Base-by-base conservation (phyloP, 2,888 invertebrate species). In the Nymphalis urticae region DNA sequence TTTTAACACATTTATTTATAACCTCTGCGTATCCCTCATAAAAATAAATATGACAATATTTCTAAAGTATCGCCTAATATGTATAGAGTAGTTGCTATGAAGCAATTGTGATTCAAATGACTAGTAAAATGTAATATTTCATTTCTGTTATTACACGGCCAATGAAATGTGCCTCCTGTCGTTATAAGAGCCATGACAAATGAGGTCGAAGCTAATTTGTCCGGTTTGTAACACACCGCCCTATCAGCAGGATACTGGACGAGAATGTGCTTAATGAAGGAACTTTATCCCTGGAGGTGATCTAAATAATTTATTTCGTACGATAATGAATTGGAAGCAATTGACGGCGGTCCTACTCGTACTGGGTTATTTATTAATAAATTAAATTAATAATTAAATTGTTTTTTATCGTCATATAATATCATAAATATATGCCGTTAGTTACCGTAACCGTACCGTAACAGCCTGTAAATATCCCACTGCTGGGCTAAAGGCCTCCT, bases 191-290 rank as follows among this genome's bases (percentile, higher is more conserved):
- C 72, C 77, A 81, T 89, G 88, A 90, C 86, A 88, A 90, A 90
- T 84, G 86, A 84, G 77, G 82, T 76, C 77, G 79, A 76, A 82
- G 81, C 84, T 86, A 89, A 90, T 90, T 90, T 89, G 89, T 90
- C 84, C 79, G 81, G 81, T 77, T 76, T 81, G 81, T 82, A 83
- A 78, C 79, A 81, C 77, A 75, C 78, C 75, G 72, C 73, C 76
- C 75, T 84, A 87, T 84, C 87, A 84, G 85, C 87, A 86, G 88
- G 87, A 86, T 82, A 82, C 83, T 76, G 72, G 54, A 68, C 73
- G 70, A 72, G 75, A 74, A 74, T 74, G 64, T 74, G 65, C 75
- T 74, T 79, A 78, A 80, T 82, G 79, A 82, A 80, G 76, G 82
- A 81, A 83, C 85, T 79, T 32, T 81, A 82, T 83, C 69, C 76